These are phyloP conservation scores for Orthonychiurus folsomi DNA, from an alignment of 2,888 invertebrate species.

Conservation along the genomic window DNA sequence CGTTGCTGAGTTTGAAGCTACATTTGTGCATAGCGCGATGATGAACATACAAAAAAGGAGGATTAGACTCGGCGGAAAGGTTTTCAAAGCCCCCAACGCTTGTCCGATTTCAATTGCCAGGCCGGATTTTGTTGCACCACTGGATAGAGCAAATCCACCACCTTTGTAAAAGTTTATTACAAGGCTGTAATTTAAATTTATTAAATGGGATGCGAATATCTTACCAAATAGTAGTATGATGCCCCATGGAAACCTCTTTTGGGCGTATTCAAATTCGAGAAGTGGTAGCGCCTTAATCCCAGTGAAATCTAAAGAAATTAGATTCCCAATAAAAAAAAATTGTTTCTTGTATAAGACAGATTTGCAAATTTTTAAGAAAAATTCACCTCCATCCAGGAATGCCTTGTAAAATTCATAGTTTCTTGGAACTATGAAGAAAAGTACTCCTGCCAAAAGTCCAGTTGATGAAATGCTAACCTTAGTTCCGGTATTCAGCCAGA, in stretches of 20 bases:
- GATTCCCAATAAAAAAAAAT: neutral
- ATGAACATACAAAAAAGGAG: slow-evolving; percentile 66
- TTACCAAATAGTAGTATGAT: slow-evolving; percentile 36
- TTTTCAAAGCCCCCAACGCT: slow-evolving; percentile 57
- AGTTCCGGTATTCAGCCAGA: slow-evolving; percentile 51
- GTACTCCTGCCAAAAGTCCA: slow-evolving; percentile 69
- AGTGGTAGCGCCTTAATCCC: slow-evolving; percentile 14
- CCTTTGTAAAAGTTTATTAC: slow-evolving; percentile 45
- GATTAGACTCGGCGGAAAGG: slow-evolving; percentile 56
- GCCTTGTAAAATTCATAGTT: slow-evolving; percentile 43
- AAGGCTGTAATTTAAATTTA: slow-evolving; percentile 1
- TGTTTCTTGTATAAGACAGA: too few relatives aligned
- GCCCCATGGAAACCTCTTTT: slow-evolving; percentile 79
- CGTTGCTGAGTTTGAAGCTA: slow-evolving; percentile 82
- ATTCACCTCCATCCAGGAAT: too few relatives aligned
- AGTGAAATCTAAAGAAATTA: slow-evolving; percentile 1
- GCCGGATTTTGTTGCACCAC: slow-evolving; percentile 69
- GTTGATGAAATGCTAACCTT: slow-evolving; percentile 20
- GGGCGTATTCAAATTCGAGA: slow-evolving; percentile 63
- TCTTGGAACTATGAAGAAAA: slow-evolving; percentile 76
- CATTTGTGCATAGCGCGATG: slow-evolving; percentile 73
- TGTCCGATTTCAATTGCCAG: slow-evolving; percentile 67
- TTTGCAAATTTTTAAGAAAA: too few relatives aligned
- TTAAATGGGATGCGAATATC: neutral
- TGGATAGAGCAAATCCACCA: slow-evolving; percentile 84